Evolutionary conservation across 2,113 vertebrate genomes (phyloP).

Genomic region (cattle (Bos taurus)): DNA sequence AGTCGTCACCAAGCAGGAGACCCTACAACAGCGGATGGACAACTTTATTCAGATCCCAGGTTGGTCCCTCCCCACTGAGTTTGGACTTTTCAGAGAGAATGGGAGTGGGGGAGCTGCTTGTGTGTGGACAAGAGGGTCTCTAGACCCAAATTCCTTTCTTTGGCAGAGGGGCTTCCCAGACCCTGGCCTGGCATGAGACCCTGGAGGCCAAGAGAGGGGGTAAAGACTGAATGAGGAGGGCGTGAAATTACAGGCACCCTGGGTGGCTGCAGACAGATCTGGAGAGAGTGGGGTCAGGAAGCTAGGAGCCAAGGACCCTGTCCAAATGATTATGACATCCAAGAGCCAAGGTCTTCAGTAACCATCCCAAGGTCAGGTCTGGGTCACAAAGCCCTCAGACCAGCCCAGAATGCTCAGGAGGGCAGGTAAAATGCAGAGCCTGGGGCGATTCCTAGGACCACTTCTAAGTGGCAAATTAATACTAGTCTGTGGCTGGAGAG

Average conservation of each 20-base stretch:
- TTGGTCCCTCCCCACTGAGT: neutral
- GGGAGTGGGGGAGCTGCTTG: neutral
- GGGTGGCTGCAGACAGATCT: neutral
- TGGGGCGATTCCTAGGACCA: neutral
- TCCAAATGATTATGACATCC: neutral
- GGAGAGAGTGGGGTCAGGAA: neutral
- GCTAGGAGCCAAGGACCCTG: neutral
- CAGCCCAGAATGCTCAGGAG: neutral
- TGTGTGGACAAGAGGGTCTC: neutral
- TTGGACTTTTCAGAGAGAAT: neutral
- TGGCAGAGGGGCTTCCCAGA: neutral
- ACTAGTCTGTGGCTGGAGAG: neutral
- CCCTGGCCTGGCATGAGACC: neutral
- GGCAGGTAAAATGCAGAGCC: neutral
- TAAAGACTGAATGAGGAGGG: neutral
- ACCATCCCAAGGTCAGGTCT: neutral
- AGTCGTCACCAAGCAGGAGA: neutral
- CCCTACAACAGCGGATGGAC: neutral
- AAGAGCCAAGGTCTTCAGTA: neutral
- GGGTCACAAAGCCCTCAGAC: neutral
- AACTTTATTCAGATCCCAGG: slow-evolving; percentile 53
- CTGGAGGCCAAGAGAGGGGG: neutral
- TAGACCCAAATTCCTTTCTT: neutral
- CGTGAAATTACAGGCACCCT: neutral
- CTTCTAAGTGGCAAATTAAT: rapidly evolving